phyloP scores from a whole-genome alignment of 2,797 vertebrate species.

The Bradypodion ventrale region DNA sequence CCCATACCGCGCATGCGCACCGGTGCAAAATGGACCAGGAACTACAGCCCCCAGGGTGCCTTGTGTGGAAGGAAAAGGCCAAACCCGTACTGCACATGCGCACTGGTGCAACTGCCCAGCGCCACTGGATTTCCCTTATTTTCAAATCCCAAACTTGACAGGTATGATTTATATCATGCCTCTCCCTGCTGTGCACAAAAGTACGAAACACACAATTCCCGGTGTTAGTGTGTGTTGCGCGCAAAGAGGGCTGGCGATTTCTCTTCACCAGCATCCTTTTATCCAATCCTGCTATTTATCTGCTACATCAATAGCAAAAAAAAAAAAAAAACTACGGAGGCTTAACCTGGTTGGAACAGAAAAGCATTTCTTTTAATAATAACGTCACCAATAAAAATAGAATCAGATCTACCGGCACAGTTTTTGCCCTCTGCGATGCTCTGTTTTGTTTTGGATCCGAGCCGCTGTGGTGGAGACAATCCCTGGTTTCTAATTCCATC shows the following conservation, averaged over 20 bases:
- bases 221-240: not conserved
- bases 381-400: no score
- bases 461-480: not conserved
- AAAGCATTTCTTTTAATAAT: no score
- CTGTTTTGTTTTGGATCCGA: accelerated
- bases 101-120: no score
- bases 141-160: no score
- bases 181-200: not conserved
- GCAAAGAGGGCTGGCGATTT: not conserved
- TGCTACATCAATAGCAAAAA: not conserved
- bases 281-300: conserved; percentile 33
- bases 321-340: not conserved
- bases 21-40: no score
- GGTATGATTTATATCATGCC: no score
- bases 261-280: accelerated
- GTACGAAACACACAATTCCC: not conserved
- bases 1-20: no score
- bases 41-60: no score
- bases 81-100: no score
- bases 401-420: accelerated
- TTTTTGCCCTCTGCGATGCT: not conserved
- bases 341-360: accelerated
- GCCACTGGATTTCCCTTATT: no score
- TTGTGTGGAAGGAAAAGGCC: no score
- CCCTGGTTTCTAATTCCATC: not conserved